phyloP scores from a whole-genome alignment of 2,797 vertebrate species.

The Parauchenoglanis ngamensis region DNA sequence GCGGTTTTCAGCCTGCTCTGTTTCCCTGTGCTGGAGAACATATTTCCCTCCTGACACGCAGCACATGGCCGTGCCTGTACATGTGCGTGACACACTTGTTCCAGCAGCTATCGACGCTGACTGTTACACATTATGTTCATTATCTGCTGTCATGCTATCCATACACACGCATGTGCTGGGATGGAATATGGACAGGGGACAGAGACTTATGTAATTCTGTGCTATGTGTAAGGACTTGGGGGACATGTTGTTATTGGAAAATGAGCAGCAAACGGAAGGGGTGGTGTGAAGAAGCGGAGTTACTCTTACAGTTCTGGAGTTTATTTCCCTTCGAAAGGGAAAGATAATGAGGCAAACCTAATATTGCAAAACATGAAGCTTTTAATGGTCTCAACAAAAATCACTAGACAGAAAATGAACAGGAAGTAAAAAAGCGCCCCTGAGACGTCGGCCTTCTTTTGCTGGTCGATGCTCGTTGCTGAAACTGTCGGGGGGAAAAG shows the following conservation, averaged over 20 bases:
- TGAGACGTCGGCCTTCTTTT: no score
- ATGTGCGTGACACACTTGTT: slow-evolving; percentile 35
- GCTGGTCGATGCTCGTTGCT: no score
- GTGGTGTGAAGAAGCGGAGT: background rate
- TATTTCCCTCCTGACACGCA: slow-evolving; percentile 61
- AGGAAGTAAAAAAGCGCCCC: no score
- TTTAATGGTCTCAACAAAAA: no score
- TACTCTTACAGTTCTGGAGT: background rate
- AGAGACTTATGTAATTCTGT: background rate
- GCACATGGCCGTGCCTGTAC: slow-evolving; percentile 60
- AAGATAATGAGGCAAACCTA: no score
- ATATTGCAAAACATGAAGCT: no score
- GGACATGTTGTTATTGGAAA: background rate
- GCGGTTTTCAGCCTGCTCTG: slow-evolving; percentile 69
- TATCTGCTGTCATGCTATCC: background rate
- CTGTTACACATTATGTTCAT: background rate
- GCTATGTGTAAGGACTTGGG: background rate
- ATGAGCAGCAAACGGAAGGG: background rate
- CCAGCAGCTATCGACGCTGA: background rate
- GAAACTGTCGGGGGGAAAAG: no score
- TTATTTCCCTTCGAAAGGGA: no score
- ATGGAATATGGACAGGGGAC: no score
- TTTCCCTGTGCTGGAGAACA: slow-evolving; percentile 70
- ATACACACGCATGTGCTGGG: background rate
- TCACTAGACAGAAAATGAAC: no score